Conservation (phyloP, 1,140 invertebrate species). For the Brachionus angularis region DNA sequence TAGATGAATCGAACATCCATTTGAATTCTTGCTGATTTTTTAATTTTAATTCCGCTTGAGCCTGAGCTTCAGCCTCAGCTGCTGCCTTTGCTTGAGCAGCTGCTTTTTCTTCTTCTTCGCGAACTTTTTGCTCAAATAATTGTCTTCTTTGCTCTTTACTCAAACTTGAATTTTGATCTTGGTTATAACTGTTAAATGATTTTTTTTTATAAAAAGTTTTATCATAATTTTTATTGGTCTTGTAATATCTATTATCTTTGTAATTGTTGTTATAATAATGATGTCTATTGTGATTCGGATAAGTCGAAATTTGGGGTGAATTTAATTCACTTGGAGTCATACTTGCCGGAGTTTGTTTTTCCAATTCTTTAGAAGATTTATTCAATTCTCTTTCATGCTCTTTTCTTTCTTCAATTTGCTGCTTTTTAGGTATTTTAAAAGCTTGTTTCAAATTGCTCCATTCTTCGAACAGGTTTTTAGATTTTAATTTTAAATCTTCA, state of each 20-base stretch:
- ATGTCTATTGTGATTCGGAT: too few species aligned
- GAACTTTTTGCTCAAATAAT: constrained; percentile 36
- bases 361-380: neutral
- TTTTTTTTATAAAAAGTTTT: too few species aligned
- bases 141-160: constrained; percentile 28
- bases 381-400: constrained; percentile 54
- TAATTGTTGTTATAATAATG: too few species aligned
- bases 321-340: neutral
- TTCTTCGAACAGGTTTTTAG: constrained; percentile 58
- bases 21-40: neutral
- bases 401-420: constrained; percentile 66
- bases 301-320: too few species aligned
- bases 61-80: neutral
- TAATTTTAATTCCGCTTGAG: neutral
- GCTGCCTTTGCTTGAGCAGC: neutral
- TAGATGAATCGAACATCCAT: constrained; percentile 8
- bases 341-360: neutral
- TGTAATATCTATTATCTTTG: too few species aligned
- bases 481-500: constrained; percentile 46
- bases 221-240: too few species aligned
- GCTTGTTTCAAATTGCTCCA: constrained; percentile 63
- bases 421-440: constrained; percentile 90
- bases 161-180: neutral
- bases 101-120: constrained; percentile 19
- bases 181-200: neutral